Conservation (phyloP, 2,797 vertebrate species). For the Thamnophis elegans region DNA sequence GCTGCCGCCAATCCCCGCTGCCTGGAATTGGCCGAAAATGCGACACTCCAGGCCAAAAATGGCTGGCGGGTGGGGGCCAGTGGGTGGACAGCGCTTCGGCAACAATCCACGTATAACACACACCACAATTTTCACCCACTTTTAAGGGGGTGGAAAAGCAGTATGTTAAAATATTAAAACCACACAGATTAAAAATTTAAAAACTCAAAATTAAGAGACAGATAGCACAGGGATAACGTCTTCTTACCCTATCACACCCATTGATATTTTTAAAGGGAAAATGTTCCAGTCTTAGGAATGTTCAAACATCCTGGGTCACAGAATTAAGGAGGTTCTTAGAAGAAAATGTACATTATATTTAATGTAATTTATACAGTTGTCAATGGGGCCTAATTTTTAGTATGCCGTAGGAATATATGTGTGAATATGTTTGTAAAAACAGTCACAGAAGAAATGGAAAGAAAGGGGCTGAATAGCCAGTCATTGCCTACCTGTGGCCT, state of each 20-base stretch:
- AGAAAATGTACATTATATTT: background rate
- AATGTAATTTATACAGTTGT: background rate
- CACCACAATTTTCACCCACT: too few relatives aligned
- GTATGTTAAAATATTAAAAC: too few relatives aligned
- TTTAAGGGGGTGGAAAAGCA: too few relatives aligned
- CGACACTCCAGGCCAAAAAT: too few relatives aligned
- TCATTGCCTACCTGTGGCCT: background rate
- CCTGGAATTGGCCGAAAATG: too few relatives aligned
- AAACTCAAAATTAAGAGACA: background rate
- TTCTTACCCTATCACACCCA: background rate
- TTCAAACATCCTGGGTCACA: background rate
- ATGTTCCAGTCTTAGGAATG: background rate
- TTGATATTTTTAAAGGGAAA: background rate
- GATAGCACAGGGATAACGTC: background rate
- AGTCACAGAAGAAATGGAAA: background rate
- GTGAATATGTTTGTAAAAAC: background rate
- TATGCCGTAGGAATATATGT: background rate
- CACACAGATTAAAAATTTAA: too few relatives aligned
- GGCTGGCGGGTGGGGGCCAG: too few relatives aligned
- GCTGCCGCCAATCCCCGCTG: too few relatives aligned
- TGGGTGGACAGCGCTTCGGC: too few relatives aligned
- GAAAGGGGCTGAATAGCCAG: background rate
- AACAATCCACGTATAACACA: too few relatives aligned
- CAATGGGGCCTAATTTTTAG: background rate
- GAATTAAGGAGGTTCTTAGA: background rate